phyloP scores from a whole-genome alignment of 2,797 vertebrate species.

The Psittacula derbiana region DNA sequence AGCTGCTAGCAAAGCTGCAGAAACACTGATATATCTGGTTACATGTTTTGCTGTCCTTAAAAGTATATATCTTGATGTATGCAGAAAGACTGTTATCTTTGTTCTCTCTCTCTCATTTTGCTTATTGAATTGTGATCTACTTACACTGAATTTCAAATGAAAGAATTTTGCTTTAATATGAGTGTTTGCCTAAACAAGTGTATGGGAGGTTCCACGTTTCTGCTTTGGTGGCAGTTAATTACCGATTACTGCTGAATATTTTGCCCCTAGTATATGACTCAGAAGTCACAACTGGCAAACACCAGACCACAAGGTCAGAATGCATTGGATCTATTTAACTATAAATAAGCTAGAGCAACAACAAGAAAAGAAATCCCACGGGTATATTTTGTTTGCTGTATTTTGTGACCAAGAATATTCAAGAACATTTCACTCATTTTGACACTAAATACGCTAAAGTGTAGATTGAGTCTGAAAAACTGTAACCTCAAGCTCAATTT shows the following conservation, averaged over 20 bases:
- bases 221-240: background rate
- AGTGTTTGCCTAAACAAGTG: background rate
- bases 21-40: background rate
- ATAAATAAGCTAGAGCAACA: background rate
- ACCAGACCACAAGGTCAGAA: background rate
- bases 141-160: background rate
- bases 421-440: background rate
- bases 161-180: background rate
- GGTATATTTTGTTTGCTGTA: background rate
- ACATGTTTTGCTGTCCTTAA: background rate
- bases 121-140: background rate
- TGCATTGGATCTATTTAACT: background rate
- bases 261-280: background rate
- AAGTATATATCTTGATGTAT: background rate
- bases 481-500: background rate
- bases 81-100: background rate
- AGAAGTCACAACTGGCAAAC: background rate
- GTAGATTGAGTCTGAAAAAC: background rate
- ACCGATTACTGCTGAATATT: background rate
- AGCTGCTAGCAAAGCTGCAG: background rate
- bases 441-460: background rate
- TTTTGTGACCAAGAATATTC: background rate
- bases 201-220: background rate
- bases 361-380: background rate
- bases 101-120: background rate